Percentiles rank a stretch among this genome's conserved stretches.
phyloP scores from a whole-genome alignment of 1,140 invertebrate species.

The Lordiphosa mommai region DNA sequence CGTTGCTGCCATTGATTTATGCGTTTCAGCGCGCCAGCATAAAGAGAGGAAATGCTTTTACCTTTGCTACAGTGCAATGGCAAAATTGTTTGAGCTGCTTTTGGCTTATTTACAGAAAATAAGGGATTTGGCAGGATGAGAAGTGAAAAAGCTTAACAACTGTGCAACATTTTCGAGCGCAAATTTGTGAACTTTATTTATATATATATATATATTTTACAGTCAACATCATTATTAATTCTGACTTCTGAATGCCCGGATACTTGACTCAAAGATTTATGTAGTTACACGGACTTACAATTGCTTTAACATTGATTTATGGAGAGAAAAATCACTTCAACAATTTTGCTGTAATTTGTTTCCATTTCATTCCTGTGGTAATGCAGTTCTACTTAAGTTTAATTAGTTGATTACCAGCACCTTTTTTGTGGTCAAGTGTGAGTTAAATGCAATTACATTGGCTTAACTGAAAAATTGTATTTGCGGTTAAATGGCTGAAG shows the following conservation, averaged over 20 bases:
- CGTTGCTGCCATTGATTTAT: conserved; percentile 42
- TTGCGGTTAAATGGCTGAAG: too few relatives aligned
- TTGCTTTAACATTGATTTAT: conserved; percentile 4
- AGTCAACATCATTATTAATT: conserved; percentile 34
- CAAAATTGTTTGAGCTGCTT: conserved; percentile 35
- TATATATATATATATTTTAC: conserved; percentile 20
- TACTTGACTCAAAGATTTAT: conserved; percentile 1
- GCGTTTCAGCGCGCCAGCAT: conserved; percentile 48
- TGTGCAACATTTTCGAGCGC: conserved; percentile 49
- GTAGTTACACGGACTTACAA: conserved; percentile 1
- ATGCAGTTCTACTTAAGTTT: not conserved
- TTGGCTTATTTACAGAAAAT: conserved; percentile 9
- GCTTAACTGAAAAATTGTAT: too few relatives aligned
- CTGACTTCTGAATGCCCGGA: conserved; percentile 23
- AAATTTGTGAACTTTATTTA: conserved; percentile 41
- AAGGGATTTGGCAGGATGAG: conserved; percentile 29
- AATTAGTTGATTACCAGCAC: conserved; percentile 5
- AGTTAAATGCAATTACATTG: not conserved
- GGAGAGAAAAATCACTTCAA: not conserved
- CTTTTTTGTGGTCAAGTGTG: not conserved
- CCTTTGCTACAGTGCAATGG: conserved; percentile 22
- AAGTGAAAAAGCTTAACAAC: conserved; percentile 30
- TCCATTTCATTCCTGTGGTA: not conserved
- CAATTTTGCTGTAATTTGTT: not conserved
- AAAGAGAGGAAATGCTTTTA: conserved; percentile 21